Percentiles rank a stretch among this genome's conserved stretches.
Evolutionary conservation across 2,888 invertebrate genomes (phyloP).

Genomic region (Meloe dianella): DNA sequence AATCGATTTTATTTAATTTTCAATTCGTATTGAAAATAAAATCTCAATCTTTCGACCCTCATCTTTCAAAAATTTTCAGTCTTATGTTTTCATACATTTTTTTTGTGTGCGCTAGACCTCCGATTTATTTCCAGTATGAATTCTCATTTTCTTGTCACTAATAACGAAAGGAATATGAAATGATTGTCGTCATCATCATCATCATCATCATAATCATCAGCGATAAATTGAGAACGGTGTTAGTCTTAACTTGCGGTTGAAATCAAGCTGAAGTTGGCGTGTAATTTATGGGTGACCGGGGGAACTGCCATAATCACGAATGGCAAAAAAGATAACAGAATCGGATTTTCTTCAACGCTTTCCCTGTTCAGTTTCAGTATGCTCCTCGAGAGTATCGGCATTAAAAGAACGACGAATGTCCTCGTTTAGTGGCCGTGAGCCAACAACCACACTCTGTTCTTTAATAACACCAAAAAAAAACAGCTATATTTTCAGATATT

Average conservation of each 20-base stretch:
- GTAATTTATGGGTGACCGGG: conserved; percentile 54
- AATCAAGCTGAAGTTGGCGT: conserved; percentile 52
- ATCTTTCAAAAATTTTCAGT: not conserved
- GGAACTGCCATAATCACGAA: conserved; percentile 58
- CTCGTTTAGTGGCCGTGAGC: conserved; percentile 37
- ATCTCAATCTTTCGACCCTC: conserved; percentile 9
- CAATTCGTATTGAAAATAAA: conserved; percentile 11
- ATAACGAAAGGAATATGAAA: not conserved
- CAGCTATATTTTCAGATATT: not conserved
- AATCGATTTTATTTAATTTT: conserved; percentile 9
- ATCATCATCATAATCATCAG: not conserved
- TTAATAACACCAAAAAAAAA: not conserved
- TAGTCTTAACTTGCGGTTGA: conserved; percentile 54
- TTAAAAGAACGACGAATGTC: conserved; percentile 34
- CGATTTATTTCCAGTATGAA: not conserved
- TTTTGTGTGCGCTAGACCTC: not conserved
- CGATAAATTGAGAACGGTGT: conserved; percentile 30
- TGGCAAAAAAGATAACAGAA: conserved; percentile 62
- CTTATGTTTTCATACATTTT: not conserved
- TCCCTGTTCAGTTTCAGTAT: conserved; percentile 54
- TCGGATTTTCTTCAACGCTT: conserved; percentile 56
- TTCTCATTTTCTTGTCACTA: not conserved
- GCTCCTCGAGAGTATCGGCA: conserved; percentile 49
- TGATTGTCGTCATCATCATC: conserved; percentile 8
- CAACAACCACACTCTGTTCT: conserved; percentile 27